Evolutionary conservation across 2,888 invertebrate genomes (phyloP).

Genomic region (Acleris cristana): DNA sequence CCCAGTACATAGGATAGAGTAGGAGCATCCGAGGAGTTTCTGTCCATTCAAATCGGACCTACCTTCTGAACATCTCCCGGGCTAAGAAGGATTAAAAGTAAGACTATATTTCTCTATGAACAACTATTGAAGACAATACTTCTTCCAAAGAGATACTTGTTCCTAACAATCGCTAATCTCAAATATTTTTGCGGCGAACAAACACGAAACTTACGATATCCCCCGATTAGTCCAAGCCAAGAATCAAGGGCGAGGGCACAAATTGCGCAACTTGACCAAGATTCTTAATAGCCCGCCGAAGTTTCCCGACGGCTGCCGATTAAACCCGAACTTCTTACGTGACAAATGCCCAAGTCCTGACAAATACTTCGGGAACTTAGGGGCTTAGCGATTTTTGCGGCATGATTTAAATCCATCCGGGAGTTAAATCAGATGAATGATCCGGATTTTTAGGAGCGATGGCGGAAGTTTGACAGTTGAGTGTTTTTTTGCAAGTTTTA

Average conservation of each 20-base stretch:
- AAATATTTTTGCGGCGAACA: too few species aligned
- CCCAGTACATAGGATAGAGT: too few species aligned
- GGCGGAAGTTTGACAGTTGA: conserved; percentile 20
- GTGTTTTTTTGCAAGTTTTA: conserved; percentile 13
- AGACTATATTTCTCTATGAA: too few species aligned
- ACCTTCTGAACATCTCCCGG: too few species aligned
- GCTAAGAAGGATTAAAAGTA: too few species aligned
- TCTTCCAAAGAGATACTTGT: too few species aligned
- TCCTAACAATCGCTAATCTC: too few species aligned
- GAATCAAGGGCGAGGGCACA: conserved; percentile 6
- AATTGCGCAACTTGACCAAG: conserved; percentile 12
- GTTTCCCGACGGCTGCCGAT: conserved; percentile 26
- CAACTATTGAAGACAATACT: too few species aligned
- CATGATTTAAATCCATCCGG: conserved; percentile 32
- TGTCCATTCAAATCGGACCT: too few species aligned
- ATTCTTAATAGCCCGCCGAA: conserved; percentile 24
- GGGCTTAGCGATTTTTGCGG: conserved; percentile 31
- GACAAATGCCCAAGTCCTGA: conserved; percentile 29
- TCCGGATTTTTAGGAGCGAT: conserved; percentile 23
- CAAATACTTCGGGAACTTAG: conserved; percentile 33
- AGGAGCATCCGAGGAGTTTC: too few species aligned
- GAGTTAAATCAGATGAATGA: conserved; percentile 30
- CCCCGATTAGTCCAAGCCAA: neutral
- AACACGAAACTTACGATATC: neutral
- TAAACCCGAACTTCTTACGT: conserved; percentile 25